Evolutionary conservation across 2,888 invertebrate species (phyloP), one percentile per base, ranked within the genome.

Genomic region (Erebia palarica): DNA sequence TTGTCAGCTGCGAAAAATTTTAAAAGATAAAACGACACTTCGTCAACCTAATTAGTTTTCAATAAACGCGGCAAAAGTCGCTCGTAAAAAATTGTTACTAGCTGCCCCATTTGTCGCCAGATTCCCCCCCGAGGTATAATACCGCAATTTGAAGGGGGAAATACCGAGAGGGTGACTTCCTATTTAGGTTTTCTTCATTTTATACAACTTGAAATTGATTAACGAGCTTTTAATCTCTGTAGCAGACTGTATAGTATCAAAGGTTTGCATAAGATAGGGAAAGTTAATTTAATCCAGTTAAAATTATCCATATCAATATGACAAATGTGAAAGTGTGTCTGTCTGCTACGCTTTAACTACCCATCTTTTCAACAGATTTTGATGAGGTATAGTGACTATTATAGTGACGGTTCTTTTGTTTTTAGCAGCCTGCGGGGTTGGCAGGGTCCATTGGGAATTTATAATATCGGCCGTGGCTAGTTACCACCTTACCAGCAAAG

Each of bases 181-280:
- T 21, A n/a, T 27, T 44, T 36, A 36, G 59, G 55, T 47, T 49
- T 67, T 59, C 67, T 67, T 67, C 67, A 59, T 59, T 59, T 67
- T 58, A 67, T 59, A 49, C 67, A 67, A 59, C 58, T 65, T 57
- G 65, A 70, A 59, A 70, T 67, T 67, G 74, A 74, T 74, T 72
- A 70, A 68, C 68, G 65, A 72, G 68, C 68, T 74, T 66, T 72
- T 74, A 74, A 74, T 74, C 69, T 61, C 60, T 72, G 69, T 71
- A 73, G 64, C 11, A 47, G 47, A 16, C 16, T 27, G 64, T 36
- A 16, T 9, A 10, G 13, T 65, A 55, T 65, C 55, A 53, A 65
- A 42, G 36, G 55, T 16, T 53, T 55, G 36, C 63, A 36, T 47
- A 18, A 47, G 16, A 13, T 61, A 16, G 18, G 21, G 44, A 61